These are phyloP conservation scores for Troides oblongomaculatus DNA, from an alignment of 2,888 invertebrate species.

Conservation along the genomic window DNA sequence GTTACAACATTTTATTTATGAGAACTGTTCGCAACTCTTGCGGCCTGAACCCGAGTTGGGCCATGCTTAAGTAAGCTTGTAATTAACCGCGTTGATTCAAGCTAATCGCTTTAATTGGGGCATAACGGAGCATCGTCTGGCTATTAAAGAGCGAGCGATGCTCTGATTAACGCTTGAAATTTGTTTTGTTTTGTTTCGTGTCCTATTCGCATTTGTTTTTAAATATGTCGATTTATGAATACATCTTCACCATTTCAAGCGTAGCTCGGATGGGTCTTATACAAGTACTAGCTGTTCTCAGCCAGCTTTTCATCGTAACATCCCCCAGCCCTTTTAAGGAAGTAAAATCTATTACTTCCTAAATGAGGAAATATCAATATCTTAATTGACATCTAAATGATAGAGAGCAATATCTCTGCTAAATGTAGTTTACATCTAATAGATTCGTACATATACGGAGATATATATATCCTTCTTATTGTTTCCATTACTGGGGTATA, in stretches of 20 bases:
- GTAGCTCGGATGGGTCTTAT: neutral
- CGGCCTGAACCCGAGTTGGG: conserved; percentile 17
- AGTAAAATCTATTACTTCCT: too few species aligned
- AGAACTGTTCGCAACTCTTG: conserved; percentile 18
- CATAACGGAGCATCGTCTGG: conserved; percentile 26
- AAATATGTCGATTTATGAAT: neutral
- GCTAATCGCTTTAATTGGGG: conserved; percentile 30
- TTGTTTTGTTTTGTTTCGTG: conserved; percentile 26
- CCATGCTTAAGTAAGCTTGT: conserved; percentile 25
- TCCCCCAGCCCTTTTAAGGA: too few species aligned
- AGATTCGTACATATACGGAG: too few species aligned
- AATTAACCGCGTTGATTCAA: conserved; percentile 26
- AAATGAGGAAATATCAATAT: too few species aligned
- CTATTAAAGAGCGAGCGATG: conserved; percentile 27
- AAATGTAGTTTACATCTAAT: too few species aligned
- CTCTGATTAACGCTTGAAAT: conserved; percentile 26
- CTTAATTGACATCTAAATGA: too few species aligned
- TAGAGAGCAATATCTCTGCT: too few species aligned
- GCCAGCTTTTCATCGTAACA: too few species aligned
- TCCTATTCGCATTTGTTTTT: conserved; percentile 10
- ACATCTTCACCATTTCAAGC: neutral
- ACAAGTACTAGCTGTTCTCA: too few species aligned
- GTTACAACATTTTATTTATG: conserved; percentile 30
- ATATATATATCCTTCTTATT: too few species aligned
- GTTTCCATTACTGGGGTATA: too few species aligned